Base-by-base conservation (phyloP, 2,888 invertebrate species). In the Xestobium rufovillosum region DNA sequence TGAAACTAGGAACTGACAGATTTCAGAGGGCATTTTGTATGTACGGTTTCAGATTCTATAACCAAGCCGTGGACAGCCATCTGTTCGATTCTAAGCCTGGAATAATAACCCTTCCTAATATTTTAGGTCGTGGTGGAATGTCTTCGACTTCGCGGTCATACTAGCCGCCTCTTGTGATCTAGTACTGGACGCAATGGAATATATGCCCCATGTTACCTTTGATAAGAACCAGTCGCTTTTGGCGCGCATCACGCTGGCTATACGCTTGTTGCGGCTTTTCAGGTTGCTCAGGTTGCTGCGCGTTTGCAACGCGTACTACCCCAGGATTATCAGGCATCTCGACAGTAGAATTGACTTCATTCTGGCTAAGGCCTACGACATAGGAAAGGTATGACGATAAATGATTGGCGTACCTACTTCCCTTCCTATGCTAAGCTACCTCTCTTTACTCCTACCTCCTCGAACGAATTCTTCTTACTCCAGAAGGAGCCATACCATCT, bases 351-450 rank as follows among this genome's bases (percentile, higher is more conserved):
- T 19, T 19, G 23, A 19, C n/a, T 8, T n/a, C 23, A 19, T 8
- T 8, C 6, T 19, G 23, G 23, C 23, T 19, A 8, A 8, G 6
- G 23, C 23, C n/a, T 19, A 19, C n/a, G 23, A 19, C n/a, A n/a
- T 19, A 6, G 23, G 23, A 19, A 19, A 19, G 23, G 23, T 19
- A 19, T n/a, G n/a, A n/a, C n/a, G n/a, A n/a, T n/a, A n/a, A n/a
- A n/a, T n/a, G n/a, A n/a, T n/a, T n/a, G n/a, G n/a, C n/a, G n/a
- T n/a, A n/a, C n/a, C n/a, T n/a, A n/a, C n/a, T n/a, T n/a, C n/a
- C n/a, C n/a, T n/a, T n/a, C n/a, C n/a, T n/a, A n/a, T n/a, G n/a
- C n/a, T n/a, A n/a, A n/a, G n/a, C n/a, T n/a, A n/a, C n/a, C n/a
- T n/a, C n/a, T n/a, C n/a, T n/a, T n/a, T n/a, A n/a, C n/a, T n/a